Evolutionary conservation across 2,888 invertebrate species (phyloP), one percentile per base, ranked within the genome.

Genomic region (Sarcophaga caerulescens): DNA sequence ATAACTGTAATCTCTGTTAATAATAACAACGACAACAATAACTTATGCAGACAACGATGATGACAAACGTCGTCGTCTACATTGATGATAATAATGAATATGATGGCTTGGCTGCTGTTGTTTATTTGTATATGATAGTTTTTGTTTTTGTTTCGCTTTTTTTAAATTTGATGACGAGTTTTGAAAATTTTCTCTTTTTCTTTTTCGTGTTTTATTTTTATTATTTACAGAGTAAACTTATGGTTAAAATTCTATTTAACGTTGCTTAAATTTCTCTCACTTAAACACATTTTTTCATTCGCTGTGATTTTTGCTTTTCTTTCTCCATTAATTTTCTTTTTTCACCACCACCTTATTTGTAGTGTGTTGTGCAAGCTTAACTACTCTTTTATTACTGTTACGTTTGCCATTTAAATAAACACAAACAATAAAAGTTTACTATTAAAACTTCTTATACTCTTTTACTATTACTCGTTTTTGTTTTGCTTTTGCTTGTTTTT

Each of bases 221-320:
- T 12, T 17, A 52, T 17, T 14, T 10, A 10, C 35, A 35, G 35
- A 35, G 35, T 35, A 35, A 35, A 35, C 35, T 73, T 65, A 59
- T 74, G 78, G 73, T 63, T 69, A 84, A 78, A 68, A 59, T 70
- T 63, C 17, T 78, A 75, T 78, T 62, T 25, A 86, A 87, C 89
- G 88, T 88, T 90, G 90, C 87, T 89, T 89, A 88, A 89, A 89
- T 89, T 88, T 87, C 88, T 82, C 76, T 79, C 79, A 59, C 66
- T 70, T 68, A 83, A 52, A 79, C 57, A 57, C 83, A 83, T 81
- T 68, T 68, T 52, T 76, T 52, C 17, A 23, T 45, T 52, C 5
- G 4, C 14, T 52, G 52, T 52, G 17, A 14, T 52, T 52, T 52
- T 52, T 52, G 2, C 3, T 52, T 52, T 52, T 17, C 52, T 52